Evolutionary conservation across 2,113 vertebrate genomes (phyloP).

Genomic region (Saccopteryx leptura): DNA sequence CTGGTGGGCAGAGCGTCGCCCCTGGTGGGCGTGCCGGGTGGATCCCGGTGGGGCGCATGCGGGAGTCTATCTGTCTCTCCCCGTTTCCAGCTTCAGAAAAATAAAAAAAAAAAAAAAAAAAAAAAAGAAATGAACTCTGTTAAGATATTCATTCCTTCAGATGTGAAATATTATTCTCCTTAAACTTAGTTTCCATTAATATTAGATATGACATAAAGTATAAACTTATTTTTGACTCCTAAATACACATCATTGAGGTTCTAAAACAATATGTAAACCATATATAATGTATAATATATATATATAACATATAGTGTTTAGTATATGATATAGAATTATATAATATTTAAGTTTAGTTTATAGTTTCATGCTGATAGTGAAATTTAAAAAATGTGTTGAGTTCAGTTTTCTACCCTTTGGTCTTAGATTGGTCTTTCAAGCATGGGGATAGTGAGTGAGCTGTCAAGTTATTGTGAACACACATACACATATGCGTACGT

Average conservation of each 20-base stretch:
- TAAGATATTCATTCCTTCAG: not conserved
- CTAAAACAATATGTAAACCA: not conserved
- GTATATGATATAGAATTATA: not conserved
- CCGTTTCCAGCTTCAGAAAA: not conserved
- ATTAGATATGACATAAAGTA: not conserved
- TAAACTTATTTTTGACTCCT: not conserved
- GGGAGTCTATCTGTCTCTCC: no score
- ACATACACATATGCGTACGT: accelerated
- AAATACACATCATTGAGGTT: not conserved
- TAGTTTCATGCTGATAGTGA: not conserved
- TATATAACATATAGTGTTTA: no score
- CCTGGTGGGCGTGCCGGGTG: no score
- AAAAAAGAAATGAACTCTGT: not conserved
- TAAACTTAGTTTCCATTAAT: not conserved
- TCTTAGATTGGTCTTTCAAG: not conserved
- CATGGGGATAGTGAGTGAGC: accelerated
- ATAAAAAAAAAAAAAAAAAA: not conserved
- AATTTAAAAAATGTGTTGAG: not conserved
- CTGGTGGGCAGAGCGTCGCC: no score
- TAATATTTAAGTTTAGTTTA: not conserved
- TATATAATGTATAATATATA: not conserved
- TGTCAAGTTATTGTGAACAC: not conserved
- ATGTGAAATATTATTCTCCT: not conserved
- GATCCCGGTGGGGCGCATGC: no score
- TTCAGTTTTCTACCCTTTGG: not conserved